Evolutionary conservation across 1,140 invertebrate genomes (phyloP).

Genomic region (Drosophila bocqueti): DNA sequence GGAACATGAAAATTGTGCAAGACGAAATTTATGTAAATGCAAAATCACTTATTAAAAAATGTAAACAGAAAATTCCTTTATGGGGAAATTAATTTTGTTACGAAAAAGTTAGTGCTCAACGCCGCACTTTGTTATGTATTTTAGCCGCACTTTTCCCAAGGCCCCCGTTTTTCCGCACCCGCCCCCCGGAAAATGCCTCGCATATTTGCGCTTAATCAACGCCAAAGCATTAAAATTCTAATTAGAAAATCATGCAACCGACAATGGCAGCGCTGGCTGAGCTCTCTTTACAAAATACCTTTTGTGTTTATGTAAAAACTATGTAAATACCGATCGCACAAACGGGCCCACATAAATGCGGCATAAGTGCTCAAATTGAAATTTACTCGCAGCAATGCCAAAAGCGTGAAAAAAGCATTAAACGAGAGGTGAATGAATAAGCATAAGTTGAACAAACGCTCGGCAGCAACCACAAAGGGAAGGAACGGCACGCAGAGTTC

Average conservation of each 20-base stretch:
- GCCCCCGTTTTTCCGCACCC: background rate
- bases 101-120: constrained; percentile 4
- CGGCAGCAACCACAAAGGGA: constrained; percentile 20
- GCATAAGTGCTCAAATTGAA: constrained; percentile 40
- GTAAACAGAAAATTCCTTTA: constrained; percentile 12
- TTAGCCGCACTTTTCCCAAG: constrained; percentile 23
- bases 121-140: background rate
- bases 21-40: constrained; percentile 2
- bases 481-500: constrained; percentile 48
- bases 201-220: constrained; percentile 49
- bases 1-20: constrained; percentile 19
- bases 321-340: constrained; percentile 45
- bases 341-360: constrained; percentile 27
- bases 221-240: constrained; percentile 57
- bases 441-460: constrained; percentile 45
- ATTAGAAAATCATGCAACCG: constrained; percentile 57
- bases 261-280: background rate
- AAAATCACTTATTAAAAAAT: constrained; percentile 7
- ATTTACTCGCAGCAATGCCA: constrained; percentile 39
- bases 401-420: constrained; percentile 62
- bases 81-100: background rate
- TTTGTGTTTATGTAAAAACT: constrained; percentile 59
- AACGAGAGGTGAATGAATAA: constrained; percentile 61
- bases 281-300: constrained; percentile 45
- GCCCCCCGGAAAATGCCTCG: constrained; percentile 30